A percentile compares a stretch with the other conserved stretches of the same genome.
Conservation (phyloP, 2,888 invertebrate species). For the Apamea crenata region DNA sequence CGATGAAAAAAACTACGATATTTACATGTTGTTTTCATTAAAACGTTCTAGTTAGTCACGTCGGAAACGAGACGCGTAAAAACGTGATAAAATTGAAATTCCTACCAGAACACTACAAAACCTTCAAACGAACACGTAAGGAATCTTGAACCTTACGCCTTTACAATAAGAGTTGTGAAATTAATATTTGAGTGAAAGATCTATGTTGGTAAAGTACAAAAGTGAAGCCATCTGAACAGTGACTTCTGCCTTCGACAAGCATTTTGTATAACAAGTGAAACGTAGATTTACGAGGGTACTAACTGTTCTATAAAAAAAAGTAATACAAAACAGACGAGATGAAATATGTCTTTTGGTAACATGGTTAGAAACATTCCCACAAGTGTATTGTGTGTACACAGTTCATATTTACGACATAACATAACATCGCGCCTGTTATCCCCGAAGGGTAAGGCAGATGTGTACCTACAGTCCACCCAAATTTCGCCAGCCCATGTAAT, state of each 20-base stretch:
- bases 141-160: constrained; percentile 5
- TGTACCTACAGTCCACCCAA: too few relatives aligned
- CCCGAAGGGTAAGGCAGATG: too few relatives aligned
- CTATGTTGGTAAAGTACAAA: constrained; percentile 49
- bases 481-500: too few relatives aligned
- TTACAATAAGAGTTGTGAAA: constrained; percentile 12
- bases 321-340: constrained; percentile 41
- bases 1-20: constrained; percentile 12
- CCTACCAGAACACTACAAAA: constrained; percentile 8
- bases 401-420: not conserved
- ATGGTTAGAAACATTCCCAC: constrained; percentile 3
- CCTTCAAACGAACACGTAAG: not conserved
- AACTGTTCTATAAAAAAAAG: constrained; percentile 56
- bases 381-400: constrained; percentile 16
- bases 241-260: constrained; percentile 59
- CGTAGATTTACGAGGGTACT: constrained; percentile 46
- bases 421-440: too few relatives aligned
- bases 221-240: constrained; percentile 64
- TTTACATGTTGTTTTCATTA: constrained; percentile 62
- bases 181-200: not conserved
- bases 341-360: constrained; percentile 18
- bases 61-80: constrained; percentile 63
- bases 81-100: constrained; percentile 66
- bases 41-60: constrained; percentile 67
- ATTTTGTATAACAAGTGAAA: constrained; percentile 51